Percentiles rank a stretch among this genome's conserved stretches.
phyloP scores from a whole-genome alignment of 2,797 vertebrate species.

The Hafferia zeledoni region DNA sequence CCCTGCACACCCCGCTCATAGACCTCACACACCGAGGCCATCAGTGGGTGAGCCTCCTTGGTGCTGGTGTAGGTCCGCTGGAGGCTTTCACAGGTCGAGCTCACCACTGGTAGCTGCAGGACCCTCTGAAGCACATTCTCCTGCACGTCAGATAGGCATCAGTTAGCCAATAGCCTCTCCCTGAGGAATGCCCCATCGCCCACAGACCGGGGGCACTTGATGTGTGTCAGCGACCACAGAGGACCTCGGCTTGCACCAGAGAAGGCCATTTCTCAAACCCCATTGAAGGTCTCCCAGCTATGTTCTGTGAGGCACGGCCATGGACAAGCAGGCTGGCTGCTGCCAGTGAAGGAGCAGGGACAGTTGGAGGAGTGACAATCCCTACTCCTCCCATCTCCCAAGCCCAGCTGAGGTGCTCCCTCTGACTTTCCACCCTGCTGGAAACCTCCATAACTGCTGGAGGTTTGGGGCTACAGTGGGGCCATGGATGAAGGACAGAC shows the following conservation, averaged over 20 bases:
- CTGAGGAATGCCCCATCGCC: accelerated
- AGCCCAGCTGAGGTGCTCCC: accelerated
- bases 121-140: constrained; percentile 79
- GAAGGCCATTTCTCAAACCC: background rate
- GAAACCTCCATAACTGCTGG: background rate
- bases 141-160: background rate
- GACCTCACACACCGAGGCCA: constrained; percentile 75
- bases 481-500: background rate
- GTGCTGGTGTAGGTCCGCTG: constrained; percentile 78
- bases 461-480: background rate
- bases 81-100: constrained; percentile 70
- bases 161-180: background rate
- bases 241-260: background rate
- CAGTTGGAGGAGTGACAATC: accelerated
- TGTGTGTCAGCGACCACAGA: background rate
- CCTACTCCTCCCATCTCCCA: background rate
- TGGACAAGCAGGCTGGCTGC: background rate
- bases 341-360: background rate
- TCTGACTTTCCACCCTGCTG: background rate
- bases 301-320: accelerated
- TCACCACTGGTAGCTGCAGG: constrained; percentile 79
- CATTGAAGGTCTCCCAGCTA: background rate
- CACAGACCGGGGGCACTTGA: accelerated
- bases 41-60: constrained; percentile 78
- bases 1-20: constrained; percentile 77